Percentiles rank a stretch among this genome's conserved stretches.
phyloP scores from a whole-genome alignment of 1,140 invertebrate genomes.

The Centruroides vittatus region DNA sequence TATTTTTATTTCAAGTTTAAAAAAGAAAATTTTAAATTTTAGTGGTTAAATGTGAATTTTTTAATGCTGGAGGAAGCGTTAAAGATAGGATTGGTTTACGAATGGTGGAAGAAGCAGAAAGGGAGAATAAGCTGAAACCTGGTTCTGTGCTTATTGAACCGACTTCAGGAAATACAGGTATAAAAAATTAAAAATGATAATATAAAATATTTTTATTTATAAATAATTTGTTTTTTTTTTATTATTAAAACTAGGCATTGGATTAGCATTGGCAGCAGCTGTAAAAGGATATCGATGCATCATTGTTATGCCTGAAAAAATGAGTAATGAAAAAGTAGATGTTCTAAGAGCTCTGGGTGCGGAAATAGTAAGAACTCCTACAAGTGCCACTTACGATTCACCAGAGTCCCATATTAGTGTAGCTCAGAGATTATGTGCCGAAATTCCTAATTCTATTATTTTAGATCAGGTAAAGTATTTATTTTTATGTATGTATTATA shows the following conservation, averaged over 20 bases:
- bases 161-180: slow-evolving; percentile 64
- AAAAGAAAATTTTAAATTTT: slow-evolving; percentile 19
- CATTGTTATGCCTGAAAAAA: slow-evolving; percentile 98
- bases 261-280: slow-evolving; percentile 83
- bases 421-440: slow-evolving; percentile 60
- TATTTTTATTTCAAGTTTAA: neutral
- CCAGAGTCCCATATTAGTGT: slow-evolving; percentile 85
- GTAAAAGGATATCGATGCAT: slow-evolving; percentile 93
- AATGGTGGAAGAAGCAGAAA: slow-evolving; percentile 93
- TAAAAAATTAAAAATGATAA: neutral
- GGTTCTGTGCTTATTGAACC: slow-evolving; percentile 91
- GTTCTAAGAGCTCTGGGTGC: slow-evolving; percentile 78
- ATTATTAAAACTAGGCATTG: slow-evolving; percentile 51
- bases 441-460: slow-evolving; percentile 86
- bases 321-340: slow-evolving; percentile 93
- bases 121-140: slow-evolving; percentile 64
- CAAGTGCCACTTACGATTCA: slow-evolving; percentile 71
- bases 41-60: slow-evolving; percentile 97
- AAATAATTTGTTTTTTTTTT: neutral
- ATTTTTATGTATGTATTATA: neutral
- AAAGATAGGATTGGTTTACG: slow-evolving; percentile 90
- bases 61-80: slow-evolving; percentile 95
- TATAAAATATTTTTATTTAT: neutral
- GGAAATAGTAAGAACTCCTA: slow-evolving; percentile 89
- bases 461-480: slow-evolving; percentile 65